Evolutionary conservation across 2,797 vertebrate species (phyloP).

Genomic region (Ceyx erithaca): DNA sequence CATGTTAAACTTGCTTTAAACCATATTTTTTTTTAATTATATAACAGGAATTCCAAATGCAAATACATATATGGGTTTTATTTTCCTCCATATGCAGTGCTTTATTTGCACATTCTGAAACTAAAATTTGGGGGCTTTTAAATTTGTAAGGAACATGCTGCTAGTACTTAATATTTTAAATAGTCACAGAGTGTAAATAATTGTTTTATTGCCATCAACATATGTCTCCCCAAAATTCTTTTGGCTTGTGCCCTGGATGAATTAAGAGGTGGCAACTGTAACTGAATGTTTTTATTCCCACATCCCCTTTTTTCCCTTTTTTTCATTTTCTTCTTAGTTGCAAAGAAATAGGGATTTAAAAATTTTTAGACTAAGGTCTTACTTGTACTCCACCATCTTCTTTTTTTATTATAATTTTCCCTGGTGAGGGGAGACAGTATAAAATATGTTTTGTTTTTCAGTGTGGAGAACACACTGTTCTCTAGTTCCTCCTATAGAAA

Average conservation of each 20-base stretch:
- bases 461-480: background rate
- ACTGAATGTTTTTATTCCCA: background rate
- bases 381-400: background rate
- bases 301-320: background rate
- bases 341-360: background rate
- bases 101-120: constrained; percentile 9
- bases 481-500: background rate
- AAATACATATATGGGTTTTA: background rate
- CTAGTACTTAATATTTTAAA: constrained; percentile 71
- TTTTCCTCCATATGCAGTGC: background rate
- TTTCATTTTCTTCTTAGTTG: background rate
- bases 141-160: constrained; percentile 43
- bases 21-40: constrained; percentile 25
- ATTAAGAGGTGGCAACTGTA: background rate
- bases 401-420: background rate
- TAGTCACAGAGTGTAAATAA: constrained; percentile 39
- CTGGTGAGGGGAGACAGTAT: background rate
- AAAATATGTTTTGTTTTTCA: background rate
- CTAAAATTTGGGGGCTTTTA: constrained; percentile 43
- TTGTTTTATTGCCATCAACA: constrained; percentile 51
- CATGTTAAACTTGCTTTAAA: constrained; percentile 21
- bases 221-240: constrained; percentile 62
- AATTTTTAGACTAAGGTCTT: background rate
- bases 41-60: background rate
- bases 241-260: constrained; percentile 50